These are phyloP conservation scores for Vidua chalybeata DNA, from an alignment of 2,113 vertebrate species.

Conservation along the genomic window DNA sequence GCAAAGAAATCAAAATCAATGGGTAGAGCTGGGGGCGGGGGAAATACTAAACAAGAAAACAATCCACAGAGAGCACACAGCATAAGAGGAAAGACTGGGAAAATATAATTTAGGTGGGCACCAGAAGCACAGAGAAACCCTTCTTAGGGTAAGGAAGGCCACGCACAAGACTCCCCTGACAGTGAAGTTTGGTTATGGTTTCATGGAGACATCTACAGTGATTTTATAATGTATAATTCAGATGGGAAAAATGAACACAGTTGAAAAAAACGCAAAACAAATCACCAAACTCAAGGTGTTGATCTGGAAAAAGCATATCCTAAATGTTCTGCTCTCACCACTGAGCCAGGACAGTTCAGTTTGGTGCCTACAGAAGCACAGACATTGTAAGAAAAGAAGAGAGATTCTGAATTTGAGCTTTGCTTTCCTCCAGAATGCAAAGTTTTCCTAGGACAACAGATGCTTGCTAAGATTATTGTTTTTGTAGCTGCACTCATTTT, in stretches of 20 bases:
- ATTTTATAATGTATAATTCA: neutral
- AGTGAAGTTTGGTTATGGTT: neutral
- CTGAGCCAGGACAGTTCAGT: neutral
- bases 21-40: no score
- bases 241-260: neutral
- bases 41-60: neutral
- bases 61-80: neutral
- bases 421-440: neutral
- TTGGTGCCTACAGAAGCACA: neutral
- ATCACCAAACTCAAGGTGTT: neutral
- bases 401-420: neutral
- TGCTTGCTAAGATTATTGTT: neutral
- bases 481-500: neutral
- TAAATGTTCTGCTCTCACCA: neutral
- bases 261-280: neutral
- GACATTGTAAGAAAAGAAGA: neutral
- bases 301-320: neutral
- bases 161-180: no score
- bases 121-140: neutral
- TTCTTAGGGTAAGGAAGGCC: neutral
- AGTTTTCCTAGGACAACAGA: neutral
- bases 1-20: neutral
- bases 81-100: neutral
- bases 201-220: neutral
- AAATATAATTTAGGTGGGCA: neutral